Evolutionary conservation across 2,113 vertebrate species (phyloP).

Genomic region (Acanthochromis polyacanthus): DNA sequence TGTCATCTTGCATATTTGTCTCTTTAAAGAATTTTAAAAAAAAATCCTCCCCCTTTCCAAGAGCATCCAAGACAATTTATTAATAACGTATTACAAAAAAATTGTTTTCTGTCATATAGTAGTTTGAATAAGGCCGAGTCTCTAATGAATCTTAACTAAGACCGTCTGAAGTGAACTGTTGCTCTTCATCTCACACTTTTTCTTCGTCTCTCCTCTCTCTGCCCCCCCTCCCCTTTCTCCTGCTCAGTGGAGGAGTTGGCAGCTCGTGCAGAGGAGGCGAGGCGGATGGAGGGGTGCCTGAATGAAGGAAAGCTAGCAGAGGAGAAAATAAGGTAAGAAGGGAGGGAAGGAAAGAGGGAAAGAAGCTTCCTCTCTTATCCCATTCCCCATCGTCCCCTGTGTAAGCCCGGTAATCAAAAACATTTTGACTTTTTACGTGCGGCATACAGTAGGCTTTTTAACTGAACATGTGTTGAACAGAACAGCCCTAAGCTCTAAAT

Average conservation of each 20-base stretch:
- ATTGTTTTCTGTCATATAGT: constrained; percentile 8
- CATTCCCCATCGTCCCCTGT: constrained; percentile 59
- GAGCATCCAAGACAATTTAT: constrained; percentile 9
- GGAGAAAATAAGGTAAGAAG: constrained; percentile 79
- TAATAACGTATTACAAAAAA: constrained; percentile 14
- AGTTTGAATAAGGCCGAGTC: constrained; percentile 33
- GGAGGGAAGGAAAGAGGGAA: constrained; percentile 49
- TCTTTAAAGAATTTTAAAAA: constrained; percentile 24
- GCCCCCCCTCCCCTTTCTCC: constrained; percentile 32
- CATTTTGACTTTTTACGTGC: constrained; percentile 58
- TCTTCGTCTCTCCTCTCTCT: constrained; percentile 29
- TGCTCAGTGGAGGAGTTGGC: constrained; percentile 79
- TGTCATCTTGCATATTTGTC: constrained; percentile 12
- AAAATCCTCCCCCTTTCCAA: constrained; percentile 3
- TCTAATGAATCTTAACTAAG: constrained; percentile 49
- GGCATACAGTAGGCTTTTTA: constrained; percentile 62
- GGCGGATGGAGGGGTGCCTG: constrained; percentile 73
- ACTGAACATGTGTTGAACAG: constrained; percentile 69
- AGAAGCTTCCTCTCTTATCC: constrained; percentile 63
- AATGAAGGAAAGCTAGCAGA: constrained; percentile 74
- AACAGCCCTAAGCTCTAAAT: constrained; percentile 53
- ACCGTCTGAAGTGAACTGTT: constrained; percentile 61
- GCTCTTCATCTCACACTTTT: constrained; percentile 62
- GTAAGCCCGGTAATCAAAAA: constrained; percentile 72
- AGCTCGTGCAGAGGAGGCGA: constrained; percentile 74